These are phyloP conservation scores for Agrochola macilenta DNA, from an alignment of 2,888 invertebrate genomes.

Conservation along the genomic window DNA sequence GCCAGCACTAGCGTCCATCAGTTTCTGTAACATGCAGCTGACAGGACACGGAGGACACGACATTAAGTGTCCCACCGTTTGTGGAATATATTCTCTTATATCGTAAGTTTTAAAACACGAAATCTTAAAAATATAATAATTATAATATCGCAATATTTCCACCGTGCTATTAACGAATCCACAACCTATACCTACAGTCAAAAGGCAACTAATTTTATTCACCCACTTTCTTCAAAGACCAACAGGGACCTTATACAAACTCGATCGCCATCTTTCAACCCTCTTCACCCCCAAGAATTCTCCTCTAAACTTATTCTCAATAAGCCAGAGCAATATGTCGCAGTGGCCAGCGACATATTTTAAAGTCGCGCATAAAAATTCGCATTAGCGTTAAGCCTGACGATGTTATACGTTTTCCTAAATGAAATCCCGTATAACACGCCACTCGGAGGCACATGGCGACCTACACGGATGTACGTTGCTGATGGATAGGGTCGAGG, in stretches of 20 bases:
- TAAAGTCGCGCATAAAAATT: constrained; percentile 86
- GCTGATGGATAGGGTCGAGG: constrained; percentile 68
- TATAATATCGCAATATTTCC: neutral
- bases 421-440: constrained; percentile 90
- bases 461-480: constrained; percentile 65
- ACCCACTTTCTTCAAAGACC: neutral
- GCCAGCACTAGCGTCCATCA: too few relatives aligned
- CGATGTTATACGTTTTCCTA: constrained; percentile 88
- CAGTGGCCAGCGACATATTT: constrained; percentile 69
- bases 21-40: too few relatives aligned
- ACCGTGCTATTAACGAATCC: neutral
- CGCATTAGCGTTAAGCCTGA: constrained; percentile 86
- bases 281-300: constrained; percentile 10
- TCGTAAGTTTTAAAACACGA: neutral
- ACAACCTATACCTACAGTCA: neutral
- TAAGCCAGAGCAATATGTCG: constrained; percentile 54
- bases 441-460: constrained; percentile 85
- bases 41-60: too few relatives aligned
- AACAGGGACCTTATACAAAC: neutral
- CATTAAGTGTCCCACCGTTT: too few relatives aligned
- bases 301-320: constrained; percentile 48
- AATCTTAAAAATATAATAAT: neutral
- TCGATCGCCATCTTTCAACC: neutral
- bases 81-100: too few relatives aligned
- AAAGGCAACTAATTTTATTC: neutral